Percentiles rank a stretch among this genome's conserved stretches.
These are phyloP conservation scores for Eulemur mongoz DNA, from an alignment of 2,797 vertebrate species.

Conservation along the genomic window DNA sequence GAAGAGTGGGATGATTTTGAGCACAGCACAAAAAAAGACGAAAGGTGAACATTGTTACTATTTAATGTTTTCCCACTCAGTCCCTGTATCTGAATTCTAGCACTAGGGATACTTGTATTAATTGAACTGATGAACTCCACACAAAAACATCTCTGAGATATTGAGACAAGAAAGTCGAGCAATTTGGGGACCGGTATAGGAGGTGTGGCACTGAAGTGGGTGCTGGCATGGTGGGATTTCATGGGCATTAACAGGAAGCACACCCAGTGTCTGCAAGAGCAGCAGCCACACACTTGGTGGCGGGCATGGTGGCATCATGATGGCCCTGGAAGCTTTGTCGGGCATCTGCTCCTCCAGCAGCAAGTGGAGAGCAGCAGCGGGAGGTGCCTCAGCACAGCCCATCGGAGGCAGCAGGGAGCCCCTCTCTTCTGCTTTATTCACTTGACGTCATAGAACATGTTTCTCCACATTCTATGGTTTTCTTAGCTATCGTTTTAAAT, in stretches of 20 bases:
- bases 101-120: not conserved
- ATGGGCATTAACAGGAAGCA: not conserved
- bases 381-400: too few species aligned
- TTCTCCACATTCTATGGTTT: not conserved
- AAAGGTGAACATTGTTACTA: not conserved
- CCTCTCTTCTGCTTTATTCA: not conserved
- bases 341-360: not conserved
- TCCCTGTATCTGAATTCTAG: not conserved
- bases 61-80: not conserved
- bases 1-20: not conserved
- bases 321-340: not conserved
- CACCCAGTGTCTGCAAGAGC: not conserved
- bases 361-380: not conserved
- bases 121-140: not conserved
- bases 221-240: not conserved
- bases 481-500: not conserved
- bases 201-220: not conserved
- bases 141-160: not conserved
- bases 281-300: not conserved
- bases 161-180: not conserved
- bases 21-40: not conserved
- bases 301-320: accelerated
- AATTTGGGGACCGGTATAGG: not conserved
- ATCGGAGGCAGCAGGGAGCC: not conserved
- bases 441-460: not conserved